Evolutionary conservation across 2,888 invertebrate genomes (phyloP).

Genomic region (Phaonia tiefii): DNA sequence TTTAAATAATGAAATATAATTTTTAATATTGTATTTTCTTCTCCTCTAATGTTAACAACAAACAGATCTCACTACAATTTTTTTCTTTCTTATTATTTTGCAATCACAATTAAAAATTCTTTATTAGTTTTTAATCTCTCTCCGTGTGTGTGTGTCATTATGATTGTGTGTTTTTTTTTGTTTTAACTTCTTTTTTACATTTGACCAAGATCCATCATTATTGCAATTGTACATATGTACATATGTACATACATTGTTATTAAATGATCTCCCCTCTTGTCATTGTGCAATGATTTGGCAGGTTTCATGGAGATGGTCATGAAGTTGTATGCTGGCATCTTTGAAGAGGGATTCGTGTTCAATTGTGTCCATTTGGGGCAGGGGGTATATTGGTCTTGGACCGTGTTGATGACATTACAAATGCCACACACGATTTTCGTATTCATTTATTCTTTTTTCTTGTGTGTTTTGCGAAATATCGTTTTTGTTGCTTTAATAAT

Average conservation of each 20-base stretch:
- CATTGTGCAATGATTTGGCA: constrained; percentile 73
- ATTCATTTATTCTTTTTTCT: no score
- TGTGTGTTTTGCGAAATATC: constrained; percentile 40
- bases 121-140: constrained; percentile 55
- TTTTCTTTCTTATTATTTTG: constrained; percentile 54
- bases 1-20: constrained; percentile 36
- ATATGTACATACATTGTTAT: constrained; percentile 24
- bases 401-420: constrained; percentile 73
- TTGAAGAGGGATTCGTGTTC: neutral
- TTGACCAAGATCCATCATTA: neutral
- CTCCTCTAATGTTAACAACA: no score
- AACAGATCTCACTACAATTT: neutral
- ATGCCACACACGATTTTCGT: constrained; percentile 76
- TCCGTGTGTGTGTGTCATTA: neutral
- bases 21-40: neutral
- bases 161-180: neutral
- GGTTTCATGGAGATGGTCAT: constrained; percentile 57
- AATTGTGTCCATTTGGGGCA: constrained; percentile 13
- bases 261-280: constrained; percentile 56
- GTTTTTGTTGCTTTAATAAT: constrained; percentile 58
- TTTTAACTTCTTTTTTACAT: no score
- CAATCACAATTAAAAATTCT: constrained; percentile 46
- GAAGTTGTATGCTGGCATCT: constrained; percentile 32
- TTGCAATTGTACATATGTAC: no score
- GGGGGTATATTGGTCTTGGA: constrained; percentile 42